Evolutionary conservation across 2,888 invertebrate species (phyloP), one percentile per base, ranked within the genome.

Genomic region (Cephus spinipes): DNA sequence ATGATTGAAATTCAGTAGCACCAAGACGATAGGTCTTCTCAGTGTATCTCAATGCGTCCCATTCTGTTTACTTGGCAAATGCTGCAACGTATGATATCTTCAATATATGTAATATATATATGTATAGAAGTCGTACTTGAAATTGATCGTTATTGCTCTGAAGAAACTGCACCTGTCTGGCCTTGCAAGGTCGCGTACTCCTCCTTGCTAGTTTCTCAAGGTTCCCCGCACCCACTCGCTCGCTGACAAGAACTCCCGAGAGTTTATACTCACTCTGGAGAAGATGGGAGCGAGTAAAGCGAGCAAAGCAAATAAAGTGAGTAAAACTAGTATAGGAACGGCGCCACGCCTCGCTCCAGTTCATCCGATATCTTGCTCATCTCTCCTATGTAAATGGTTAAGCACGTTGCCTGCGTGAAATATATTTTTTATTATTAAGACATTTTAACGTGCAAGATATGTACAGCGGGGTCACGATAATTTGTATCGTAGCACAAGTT

Each of bases 301-400:
- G 40, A 40, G 15, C 15, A 40, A 40, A 40, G 40, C 15, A 40
- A 40, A 23, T 40, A 23, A 40, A 40, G 40, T 15, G 40, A 40
- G 35, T 75, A 74, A 69, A 79, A 74, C 78, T 69, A 32, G 68
- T 76, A 74, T 77, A 68, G 40, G 80, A 81, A 79, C 78, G 80
- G 73, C 76, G 83, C 81, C 84, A 84, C 85, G 83, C 84, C 84
- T 82, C 79, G 80, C 80, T 85, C 87, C 81, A 87, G 81, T 87
- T 87, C 80, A 79, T 82, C 77, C 76, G 80, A 81, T 84, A 83
- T 78, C 77, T 79, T 79, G 73, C 76, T 34, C 55, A 23, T 55
- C 55, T 55, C 55, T 55, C 2, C 55, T 55, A 55, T 55, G 55
- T 55, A 55, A 55, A 55, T 55, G 9, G 6, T 55, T 55, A 55